phyloP scores from a whole-genome alignment of 2,113 vertebrate genomes.

The Poeciliopsis turrubarensis region DNA sequence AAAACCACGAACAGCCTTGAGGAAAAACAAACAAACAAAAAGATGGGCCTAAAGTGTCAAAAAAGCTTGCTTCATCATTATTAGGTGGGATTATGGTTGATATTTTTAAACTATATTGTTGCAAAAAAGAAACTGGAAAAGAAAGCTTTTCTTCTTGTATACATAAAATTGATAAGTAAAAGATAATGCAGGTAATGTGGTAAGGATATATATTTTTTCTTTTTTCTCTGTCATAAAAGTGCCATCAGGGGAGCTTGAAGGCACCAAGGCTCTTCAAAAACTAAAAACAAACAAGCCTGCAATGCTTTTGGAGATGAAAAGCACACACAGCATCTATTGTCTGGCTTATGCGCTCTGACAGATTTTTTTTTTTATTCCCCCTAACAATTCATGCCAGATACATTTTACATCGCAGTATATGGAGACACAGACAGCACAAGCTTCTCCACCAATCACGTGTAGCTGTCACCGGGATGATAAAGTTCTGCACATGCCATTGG shows the following conservation, averaged over 20 bases:
- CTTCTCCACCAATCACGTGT: background rate
- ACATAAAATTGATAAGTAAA: background rate
- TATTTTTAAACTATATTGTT: background rate
- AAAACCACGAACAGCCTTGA: background rate
- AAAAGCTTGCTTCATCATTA: background rate
- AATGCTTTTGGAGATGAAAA: background rate
- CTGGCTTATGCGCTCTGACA: background rate
- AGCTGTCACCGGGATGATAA: background rate
- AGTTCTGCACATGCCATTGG: background rate
- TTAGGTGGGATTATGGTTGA: background rate
- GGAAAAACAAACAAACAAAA: background rate
- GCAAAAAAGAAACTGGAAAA: background rate
- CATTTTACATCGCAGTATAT: background rate
- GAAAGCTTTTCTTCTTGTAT: background rate
- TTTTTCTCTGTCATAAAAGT: background rate
- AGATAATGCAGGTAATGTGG: background rate
- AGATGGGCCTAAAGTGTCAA: background rate
- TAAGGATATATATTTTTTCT: background rate
- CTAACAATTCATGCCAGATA: background rate
- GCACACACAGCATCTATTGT: background rate
- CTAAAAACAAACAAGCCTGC: background rate
- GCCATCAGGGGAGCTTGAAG: background rate
- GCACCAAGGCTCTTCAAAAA: background rate
- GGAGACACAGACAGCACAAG: background rate
- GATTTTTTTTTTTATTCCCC: background rate